Base-by-base conservation (phyloP, 2,888 invertebrate genomes). In the Zeuzera pyrina region DNA sequence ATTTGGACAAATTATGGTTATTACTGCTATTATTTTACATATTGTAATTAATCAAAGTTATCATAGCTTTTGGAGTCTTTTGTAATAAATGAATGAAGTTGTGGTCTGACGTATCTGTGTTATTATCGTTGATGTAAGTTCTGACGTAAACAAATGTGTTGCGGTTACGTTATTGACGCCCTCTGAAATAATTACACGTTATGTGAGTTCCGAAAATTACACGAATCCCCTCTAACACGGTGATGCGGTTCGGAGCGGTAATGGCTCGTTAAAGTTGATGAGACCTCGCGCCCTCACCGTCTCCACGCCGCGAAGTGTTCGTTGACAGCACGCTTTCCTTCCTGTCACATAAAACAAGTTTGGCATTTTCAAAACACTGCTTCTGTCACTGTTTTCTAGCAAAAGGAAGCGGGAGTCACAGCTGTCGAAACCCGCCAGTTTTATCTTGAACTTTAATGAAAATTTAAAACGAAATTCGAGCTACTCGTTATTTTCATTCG, bases 181-280 rank as follows among this genome's bases (percentile, higher is more conserved):
- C 67, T 64, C 63, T 59, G 60, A 74, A 77, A 77, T 79, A 78
- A 81, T 79, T 79, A 77, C 59, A 76, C 57, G 71, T 78, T 74
- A 70, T 61, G 61, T 59, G 69, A 69, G 69, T 70, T 68, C 66
- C 69, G 71, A 76, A 77, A 72, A 78, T 78, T 72, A 74, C 69
- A 57, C 48, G 63, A 62, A 65, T 62, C 65, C 57, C 67, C 68
- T 58, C 52, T 52, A 58, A 57, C 14, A 11, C 12, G 8, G 28
- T 15, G 28, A 3, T 12, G 25, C 19, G 15, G 28, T 14, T 15
- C 15, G 41, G 42, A 43, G 54, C 55, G 58, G 78, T 74, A 76
- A 79, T 77, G 73, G 73, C 66, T 81, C 81, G 77, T 81, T 79
- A 78, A 76, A 74, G 67, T 73, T 79, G 81, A 81, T 77, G 81